Conservation (phyloP, 2,797 vertebrate species). For the Gorsachius magnificus region DNA sequence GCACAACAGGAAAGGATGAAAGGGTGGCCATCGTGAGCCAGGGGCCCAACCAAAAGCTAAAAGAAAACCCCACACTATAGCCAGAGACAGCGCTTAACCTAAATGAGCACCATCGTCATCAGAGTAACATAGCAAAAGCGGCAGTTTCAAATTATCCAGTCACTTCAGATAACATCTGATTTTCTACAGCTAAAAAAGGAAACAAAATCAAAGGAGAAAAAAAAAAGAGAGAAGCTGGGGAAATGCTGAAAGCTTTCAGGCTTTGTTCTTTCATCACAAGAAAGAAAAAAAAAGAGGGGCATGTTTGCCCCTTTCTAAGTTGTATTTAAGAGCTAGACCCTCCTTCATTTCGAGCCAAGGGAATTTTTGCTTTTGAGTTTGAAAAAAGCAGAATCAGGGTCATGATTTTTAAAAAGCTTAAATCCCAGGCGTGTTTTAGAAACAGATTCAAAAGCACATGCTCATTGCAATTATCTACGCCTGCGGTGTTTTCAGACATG, state of each 20-base stretch:
- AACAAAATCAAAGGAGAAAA: not conserved
- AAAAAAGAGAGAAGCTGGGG: not conserved
- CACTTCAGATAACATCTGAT: not conserved
- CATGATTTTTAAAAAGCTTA: slow-evolving; percentile 51
- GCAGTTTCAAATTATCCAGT: not conserved
- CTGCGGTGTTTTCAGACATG: slow-evolving; percentile 50
- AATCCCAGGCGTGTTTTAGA: slow-evolving; percentile 47
- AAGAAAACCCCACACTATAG: not conserved
- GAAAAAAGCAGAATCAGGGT: slow-evolving; percentile 38
- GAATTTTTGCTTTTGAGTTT: slow-evolving; percentile 20
- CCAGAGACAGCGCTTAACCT: not conserved
- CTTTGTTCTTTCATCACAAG: slow-evolving; percentile 8
- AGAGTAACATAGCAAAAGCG: not conserved
- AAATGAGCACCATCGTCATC: not conserved
- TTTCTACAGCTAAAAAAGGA: not conserved
- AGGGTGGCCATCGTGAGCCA: not conserved
- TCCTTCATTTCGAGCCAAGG: slow-evolving; percentile 9
- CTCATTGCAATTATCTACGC: slow-evolving; percentile 42
- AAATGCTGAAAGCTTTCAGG: slow-evolving; percentile 6
- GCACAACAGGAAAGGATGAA: not conserved
- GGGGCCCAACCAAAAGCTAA: not conserved
- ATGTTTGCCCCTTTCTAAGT: not conserved
- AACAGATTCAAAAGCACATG: slow-evolving; percentile 59
- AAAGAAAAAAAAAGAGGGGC: not conserved
- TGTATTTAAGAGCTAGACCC: not conserved